phyloP scores from a whole-genome alignment of 2,888 invertebrate genomes.

The Drosophila lacicola region DNA sequence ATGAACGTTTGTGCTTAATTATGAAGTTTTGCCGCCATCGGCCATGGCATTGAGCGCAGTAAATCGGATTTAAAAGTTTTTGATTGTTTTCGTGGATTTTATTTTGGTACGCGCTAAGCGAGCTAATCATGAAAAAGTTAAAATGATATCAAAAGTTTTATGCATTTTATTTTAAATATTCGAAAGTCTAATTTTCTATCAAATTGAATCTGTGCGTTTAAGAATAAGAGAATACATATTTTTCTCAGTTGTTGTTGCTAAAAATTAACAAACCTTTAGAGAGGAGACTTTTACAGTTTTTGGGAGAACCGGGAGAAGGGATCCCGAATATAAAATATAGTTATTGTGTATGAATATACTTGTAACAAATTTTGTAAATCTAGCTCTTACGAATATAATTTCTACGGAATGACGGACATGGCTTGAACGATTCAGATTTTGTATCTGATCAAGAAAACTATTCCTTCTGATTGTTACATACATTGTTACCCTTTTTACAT shows the following conservation, averaged over 20 bases:
- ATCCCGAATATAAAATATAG: too few relatives aligned
- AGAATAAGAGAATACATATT: background rate
- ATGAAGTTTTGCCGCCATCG: constrained; percentile 46
- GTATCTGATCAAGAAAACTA: too few relatives aligned
- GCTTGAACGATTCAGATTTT: too few relatives aligned
- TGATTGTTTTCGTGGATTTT: constrained; percentile 20
- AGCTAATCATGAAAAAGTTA: constrained; percentile 17
- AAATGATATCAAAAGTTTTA: constrained; percentile 11
- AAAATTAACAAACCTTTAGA: too few relatives aligned
- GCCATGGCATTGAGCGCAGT: constrained; percentile 22
- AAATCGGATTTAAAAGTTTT: constrained; percentile 48
- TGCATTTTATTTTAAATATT: constrained; percentile 1
- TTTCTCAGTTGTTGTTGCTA: background rate
- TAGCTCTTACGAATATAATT: too few relatives aligned
- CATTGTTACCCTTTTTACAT: too few relatives aligned
- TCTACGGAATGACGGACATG: too few relatives aligned
- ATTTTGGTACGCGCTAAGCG: constrained; percentile 11
- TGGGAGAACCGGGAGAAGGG: too few relatives aligned
- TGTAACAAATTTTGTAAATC: too few relatives aligned
- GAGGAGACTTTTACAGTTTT: too few relatives aligned
- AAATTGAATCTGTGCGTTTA: background rate
- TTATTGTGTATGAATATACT: too few relatives aligned
- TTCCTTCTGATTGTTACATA: too few relatives aligned
- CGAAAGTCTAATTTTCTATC: background rate
- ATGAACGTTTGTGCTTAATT: constrained; percentile 33